Percentiles rank a stretch among this genome's conserved stretches.
Conservation (phyloP, 2,113 vertebrate genomes). For the Nyctereutes procyonoides region DNA sequence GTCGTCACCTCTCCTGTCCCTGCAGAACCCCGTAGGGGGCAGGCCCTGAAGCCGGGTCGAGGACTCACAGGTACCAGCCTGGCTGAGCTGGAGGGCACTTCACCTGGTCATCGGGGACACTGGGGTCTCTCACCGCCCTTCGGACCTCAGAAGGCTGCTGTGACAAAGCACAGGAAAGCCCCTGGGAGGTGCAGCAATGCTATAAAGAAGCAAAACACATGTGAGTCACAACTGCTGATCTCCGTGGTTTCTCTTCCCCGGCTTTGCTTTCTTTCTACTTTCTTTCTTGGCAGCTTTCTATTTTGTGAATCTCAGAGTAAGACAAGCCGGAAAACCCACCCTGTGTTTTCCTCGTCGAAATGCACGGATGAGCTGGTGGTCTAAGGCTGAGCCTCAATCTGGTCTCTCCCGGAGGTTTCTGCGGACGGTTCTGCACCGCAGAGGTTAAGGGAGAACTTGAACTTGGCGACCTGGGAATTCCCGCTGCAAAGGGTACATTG, state of each 20-base stretch:
- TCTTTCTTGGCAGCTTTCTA: background rate
- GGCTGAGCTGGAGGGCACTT: background rate
- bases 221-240: background rate
- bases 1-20: background rate
- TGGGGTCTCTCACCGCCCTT: rapidly evolving
- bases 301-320: background rate
- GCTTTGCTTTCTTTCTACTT: background rate
- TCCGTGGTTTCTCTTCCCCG: background rate
- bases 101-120: background rate
- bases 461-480: background rate
- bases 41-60: background rate
- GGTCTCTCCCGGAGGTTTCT: background rate
- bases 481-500: background rate
- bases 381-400: background rate
- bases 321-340: background rate
- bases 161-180: background rate
- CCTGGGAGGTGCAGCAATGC: too few species aligned
- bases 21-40: too few species aligned
- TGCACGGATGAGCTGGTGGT: background rate
- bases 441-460: background rate
- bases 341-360: background rate
- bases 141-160: background rate
- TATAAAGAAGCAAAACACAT: background rate
- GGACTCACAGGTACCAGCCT: background rate
- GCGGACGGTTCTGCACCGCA: background rate